Evolutionary conservation across 2,888 invertebrate species (phyloP), one percentile per base, ranked within the genome.

Genomic region (Bimastos eiseni): DNA sequence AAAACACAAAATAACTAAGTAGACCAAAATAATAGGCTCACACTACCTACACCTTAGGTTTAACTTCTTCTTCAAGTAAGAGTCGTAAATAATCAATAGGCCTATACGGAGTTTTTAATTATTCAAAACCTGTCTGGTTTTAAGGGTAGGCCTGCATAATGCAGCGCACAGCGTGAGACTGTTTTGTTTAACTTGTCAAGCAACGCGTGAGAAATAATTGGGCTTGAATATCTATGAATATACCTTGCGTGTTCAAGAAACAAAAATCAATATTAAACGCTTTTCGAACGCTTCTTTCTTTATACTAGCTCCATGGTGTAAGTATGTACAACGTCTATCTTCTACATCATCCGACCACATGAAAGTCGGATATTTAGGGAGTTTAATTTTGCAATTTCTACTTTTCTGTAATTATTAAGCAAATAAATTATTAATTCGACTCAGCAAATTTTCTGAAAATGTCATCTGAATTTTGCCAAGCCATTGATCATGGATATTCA

Each of bases 231-330:
- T n/a, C 70, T 70, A 70, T 49, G 49, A 44, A 49, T 49, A 21
- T 24, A 4, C 24, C 24, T 13, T 13, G 24, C 0, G 15, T 49
- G 19, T 49, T 49, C 49, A 70, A 70, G 55, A 70, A n/a, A 70
- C 8, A 70, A 11, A 30, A 17, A 30, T 70, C 0, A 70, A n/a
- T 70, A 2, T 6, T n/a, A 70, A n/a, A 70, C 70, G 70, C 30
- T n/a, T 70, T 70, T 70, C 70, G 70, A 70, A 70, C 70, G 70
- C 70, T 70, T 70, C 30, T 70, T 70, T 70, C n/a, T n/a, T n/a
- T n/a, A n/a, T n/a, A n/a, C n/a, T n/a, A n/a, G n/a, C n/a, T n/a
- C n/a, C n/a, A n/a, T n/a, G n/a, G n/a, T n/a, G n/a, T n/a, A n/a
- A n/a, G n/a, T n/a, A n/a, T n/a, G n/a, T n/a, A n/a, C n/a, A n/a